Evolutionary conservation across 2,113 vertebrate species (phyloP), one percentile per base, ranked within the genome.

Genomic region (Anser cygnoides): DNA sequence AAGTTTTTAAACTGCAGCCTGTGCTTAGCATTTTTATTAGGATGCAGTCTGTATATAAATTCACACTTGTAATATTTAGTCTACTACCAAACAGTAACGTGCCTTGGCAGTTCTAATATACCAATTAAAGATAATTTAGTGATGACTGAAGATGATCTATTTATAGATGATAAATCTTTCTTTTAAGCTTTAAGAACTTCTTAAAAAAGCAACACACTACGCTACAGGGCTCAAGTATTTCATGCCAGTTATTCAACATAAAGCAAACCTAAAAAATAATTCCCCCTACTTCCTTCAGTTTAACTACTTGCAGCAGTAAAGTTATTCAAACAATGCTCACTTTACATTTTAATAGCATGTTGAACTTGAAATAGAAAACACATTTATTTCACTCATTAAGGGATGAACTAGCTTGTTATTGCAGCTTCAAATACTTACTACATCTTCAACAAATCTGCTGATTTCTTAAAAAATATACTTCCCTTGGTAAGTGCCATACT

Each of bases 101-200:
- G 80, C 44, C 82, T 85, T 87, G 82, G 68, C 59, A 91, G 70
- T 58, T 95, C 63, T 79, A 74, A 93, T 93, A 88, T 43, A 66
- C 25, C 72, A 73, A 67, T 91, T 94, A 76, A 87, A 89, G 41
- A 31, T 62, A 88, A 96, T 91, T 83, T 80, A 93, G 61, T 37
- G 50, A 88, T 70, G 71, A 85, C 50, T 88, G 86, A 68, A 83
- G 71, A 61, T 41, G 14, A 70, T 92, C 81, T 92, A 87, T 89
- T 92, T 94, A 80, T 62, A 94, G 84, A 79, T 54, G 14, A 83
- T 61, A 85, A 79, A 55, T 62, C 68, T 49, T 19, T n/a, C 8
- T 13, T 25, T 54, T 84, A 84, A 81, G 55, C 26, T 75, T 63
- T 37, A 70, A 71, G 44, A 92, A 39, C 17, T 25, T 86, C 54